Percentiles rank a stretch among this genome's conserved stretches.
phyloP scores from a whole-genome alignment of 2,113 vertebrate genomes.

The Nematolebias whitei region DNA sequence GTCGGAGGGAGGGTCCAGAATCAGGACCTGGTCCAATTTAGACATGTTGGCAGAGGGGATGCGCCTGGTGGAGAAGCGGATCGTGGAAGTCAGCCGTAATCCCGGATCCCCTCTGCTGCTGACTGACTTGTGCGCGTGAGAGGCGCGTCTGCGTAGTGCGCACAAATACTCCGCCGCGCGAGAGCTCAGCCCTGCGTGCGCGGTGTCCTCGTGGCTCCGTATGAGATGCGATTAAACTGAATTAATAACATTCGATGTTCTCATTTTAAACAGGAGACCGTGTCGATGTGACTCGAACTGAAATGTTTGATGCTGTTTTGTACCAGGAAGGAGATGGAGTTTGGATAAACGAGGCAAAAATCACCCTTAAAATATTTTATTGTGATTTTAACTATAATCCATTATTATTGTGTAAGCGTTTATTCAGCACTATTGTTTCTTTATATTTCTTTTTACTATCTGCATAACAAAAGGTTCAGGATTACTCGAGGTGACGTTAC shows the following conservation, averaged over 20 bases:
- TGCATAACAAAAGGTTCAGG: no score
- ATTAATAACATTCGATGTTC: slow-evolving; percentile 20
- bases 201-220: slow-evolving; percentile 51
- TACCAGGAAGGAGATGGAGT: no score
- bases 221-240: slow-evolving; percentile 50
- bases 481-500: no score
- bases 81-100: slow-evolving; percentile 65
- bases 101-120: slow-evolving; percentile 58
- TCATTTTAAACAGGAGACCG: neutral
- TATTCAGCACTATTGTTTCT: no score
- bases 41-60: slow-evolving; percentile 86
- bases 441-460: no score
- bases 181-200: slow-evolving; percentile 38
- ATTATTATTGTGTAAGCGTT: no score
- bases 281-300: neutral
- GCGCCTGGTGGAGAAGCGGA: slow-evolving; percentile 63
- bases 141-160: slow-evolving; percentile 43
- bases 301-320: no score
- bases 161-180: slow-evolving; percentile 62
- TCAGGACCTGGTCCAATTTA: slow-evolving; percentile 91
- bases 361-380: no score
- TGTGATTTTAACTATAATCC: no score
- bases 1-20: slow-evolving; percentile 91
- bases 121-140: slow-evolving; percentile 59
- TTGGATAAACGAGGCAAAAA: no score